Conservation (phyloP, 2,888 invertebrate genomes). For the Plagodis dolabraria region DNA sequence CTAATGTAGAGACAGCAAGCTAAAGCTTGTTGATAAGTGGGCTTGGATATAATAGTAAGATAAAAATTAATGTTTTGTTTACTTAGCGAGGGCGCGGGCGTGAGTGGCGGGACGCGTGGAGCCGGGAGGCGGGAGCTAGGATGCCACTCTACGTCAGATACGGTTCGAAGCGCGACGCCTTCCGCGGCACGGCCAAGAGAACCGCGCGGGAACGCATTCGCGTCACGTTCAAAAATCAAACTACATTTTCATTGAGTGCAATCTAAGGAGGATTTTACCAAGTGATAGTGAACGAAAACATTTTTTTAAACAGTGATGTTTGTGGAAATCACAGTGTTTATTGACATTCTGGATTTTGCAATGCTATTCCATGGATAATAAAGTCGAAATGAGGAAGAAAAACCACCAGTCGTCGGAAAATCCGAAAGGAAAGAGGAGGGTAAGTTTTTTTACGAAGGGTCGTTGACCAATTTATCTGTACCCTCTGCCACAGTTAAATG, state of each 20-base stretch:
- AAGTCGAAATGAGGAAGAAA: conserved; percentile 58
- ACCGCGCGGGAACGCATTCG: conserved; percentile 43
- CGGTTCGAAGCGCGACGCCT: conserved; percentile 69
- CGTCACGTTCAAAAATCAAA: conserved; percentile 34
- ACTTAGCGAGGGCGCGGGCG: conserved; percentile 58
- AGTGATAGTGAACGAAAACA: conserved; percentile 39
- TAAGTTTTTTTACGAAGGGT: conserved; percentile 49
- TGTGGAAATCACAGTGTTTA: conserved; percentile 28
- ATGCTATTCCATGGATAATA: conserved; percentile 33
- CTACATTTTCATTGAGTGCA: conserved; percentile 26
- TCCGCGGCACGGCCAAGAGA: conserved; percentile 40
- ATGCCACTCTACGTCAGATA: conserved; percentile 66
- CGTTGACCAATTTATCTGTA: conserved; percentile 28
- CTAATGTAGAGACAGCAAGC: conserved; percentile 1
- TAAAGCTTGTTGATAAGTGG: not conserved
- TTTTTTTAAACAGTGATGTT: conserved; percentile 35
- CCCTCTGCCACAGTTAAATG: conserved; percentile 22
- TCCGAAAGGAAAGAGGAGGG: conserved; percentile 69
- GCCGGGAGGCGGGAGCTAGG: conserved; percentile 64
- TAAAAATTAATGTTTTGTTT: conserved; percentile 46
- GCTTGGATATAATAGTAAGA: conserved; percentile 3
- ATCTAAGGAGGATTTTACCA: conserved; percentile 21
- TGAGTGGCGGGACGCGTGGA: conserved; percentile 51
- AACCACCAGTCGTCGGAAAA: conserved; percentile 64
- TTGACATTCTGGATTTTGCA: conserved; percentile 29